Percentiles rank a stretch among this genome's conserved stretches.
These are phyloP conservation scores for Tipula lateralis DNA, from an alignment of 2,888 invertebrate genomes.

Conservation along the genomic window DNA sequence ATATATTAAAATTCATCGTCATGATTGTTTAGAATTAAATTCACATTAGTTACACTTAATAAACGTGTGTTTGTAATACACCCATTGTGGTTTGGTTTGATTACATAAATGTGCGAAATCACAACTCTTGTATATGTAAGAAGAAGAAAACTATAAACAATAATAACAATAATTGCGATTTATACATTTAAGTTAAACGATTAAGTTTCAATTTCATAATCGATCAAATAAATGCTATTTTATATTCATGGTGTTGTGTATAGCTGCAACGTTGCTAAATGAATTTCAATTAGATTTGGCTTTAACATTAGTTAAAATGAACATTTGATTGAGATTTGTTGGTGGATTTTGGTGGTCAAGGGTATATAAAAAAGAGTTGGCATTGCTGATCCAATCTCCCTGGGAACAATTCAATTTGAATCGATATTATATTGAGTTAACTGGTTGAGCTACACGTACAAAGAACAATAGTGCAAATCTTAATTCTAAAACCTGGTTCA, in stretches of 20 bases:
- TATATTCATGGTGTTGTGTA: background rate
- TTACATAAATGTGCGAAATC: background rate
- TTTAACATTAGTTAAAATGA: background rate
- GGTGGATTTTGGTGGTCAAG: background rate
- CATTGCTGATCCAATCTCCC: too few relatives aligned
- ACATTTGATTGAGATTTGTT: background rate
- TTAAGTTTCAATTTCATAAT: background rate
- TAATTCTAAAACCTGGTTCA: too few relatives aligned
- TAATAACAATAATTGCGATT: background rate
- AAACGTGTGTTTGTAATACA: background rate
- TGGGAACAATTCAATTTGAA: too few relatives aligned
- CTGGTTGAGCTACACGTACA: too few relatives aligned
- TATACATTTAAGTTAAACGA: background rate
- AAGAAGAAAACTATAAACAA: background rate
- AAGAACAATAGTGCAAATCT: too few relatives aligned
- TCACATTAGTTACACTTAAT: background rate
- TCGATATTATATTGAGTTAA: too few relatives aligned
- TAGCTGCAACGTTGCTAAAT: background rate
- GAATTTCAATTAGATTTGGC: background rate
- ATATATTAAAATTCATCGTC: background rate
- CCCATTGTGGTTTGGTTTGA: background rate
- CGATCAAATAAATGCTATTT: background rate
- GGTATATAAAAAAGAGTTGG: too few relatives aligned
- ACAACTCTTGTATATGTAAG: background rate
- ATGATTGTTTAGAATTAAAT: slow-evolving; percentile 4